Evolutionary conservation across 2,888 invertebrate species (phyloP), one percentile per base, ranked within the genome.

Genomic region (Cerceris ruficornis): DNA sequence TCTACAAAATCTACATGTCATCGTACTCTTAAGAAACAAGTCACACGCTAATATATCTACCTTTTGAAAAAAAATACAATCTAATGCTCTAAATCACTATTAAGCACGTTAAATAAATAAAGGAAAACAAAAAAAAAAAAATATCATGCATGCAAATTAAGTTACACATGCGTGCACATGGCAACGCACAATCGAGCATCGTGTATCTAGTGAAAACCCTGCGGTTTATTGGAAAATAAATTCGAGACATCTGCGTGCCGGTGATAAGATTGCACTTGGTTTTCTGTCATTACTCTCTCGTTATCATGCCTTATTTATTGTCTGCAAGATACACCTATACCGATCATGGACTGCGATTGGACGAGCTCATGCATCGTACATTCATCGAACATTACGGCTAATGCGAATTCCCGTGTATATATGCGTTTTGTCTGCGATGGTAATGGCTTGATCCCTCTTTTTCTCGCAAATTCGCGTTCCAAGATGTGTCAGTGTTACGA

Each of bases 301-400:
- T 82, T 85, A 88, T 85, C 84, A 65, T 65, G 62, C 39, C 75
- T 81, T 82, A 83, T 83, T 85, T 88, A 88, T 87, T 84, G 81
- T 84, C 80, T 76, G 75, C 73, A 76, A 77, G 28, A 64, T 80
- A 70, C 69, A 82, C 66, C 66, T 75, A 65, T 61, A 59, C 69
- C 73, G 58, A 42, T 54, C 42, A 55, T 50, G 7, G 52, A 39
- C 59, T 9, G 59, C 60, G 74, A 76, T 77, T 76, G 61, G 57
- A 41, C 66, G 54, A 80, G 15, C 43, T 46, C 65, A 67, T 70
- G 62, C 54, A 62, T 55, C 54, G 41, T 73, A 46, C 11, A 59
- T 64, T 46, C 54, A 42, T 41, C 43, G n/a, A 28, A 55, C 14
- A 11, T 2, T 42, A 14, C 66, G 41, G 49, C 55, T 54, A 50